phyloP scores from a whole-genome alignment of 2,113 vertebrate species.

The Sander lucioperca region DNA sequence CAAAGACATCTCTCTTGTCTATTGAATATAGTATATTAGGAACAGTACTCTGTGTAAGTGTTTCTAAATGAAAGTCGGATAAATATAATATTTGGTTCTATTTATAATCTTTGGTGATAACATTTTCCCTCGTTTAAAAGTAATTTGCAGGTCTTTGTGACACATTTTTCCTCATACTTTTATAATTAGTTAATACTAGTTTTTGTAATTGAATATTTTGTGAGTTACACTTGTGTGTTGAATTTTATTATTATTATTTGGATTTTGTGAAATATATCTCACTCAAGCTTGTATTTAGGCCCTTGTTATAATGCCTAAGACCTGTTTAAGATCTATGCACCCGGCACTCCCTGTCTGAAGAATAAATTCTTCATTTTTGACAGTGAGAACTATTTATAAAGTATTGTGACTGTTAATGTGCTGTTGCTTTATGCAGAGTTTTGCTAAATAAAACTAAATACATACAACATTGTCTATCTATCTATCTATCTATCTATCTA shows the following conservation, averaged over 20 bases:
- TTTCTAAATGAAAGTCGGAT: neutral
- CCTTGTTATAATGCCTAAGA: neutral
- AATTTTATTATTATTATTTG: slow-evolving; percentile 11
- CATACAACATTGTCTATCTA: too few relatives aligned
- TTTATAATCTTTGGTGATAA: slow-evolving; percentile 8
- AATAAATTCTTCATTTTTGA: neutral
- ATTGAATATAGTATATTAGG: neutral
- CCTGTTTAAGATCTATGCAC: slow-evolving; percentile 38
- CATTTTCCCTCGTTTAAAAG: slow-evolving; percentile 16
- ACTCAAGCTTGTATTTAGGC: slow-evolving; percentile 33
- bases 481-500: too few relatives aligned
- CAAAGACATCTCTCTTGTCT: neutral
- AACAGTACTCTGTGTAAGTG: slow-evolving; percentile 4
- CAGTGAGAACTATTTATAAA: slow-evolving; percentile 1
- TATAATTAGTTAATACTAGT: slow-evolving; percentile 21
- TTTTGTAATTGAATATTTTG: slow-evolving; percentile 52
- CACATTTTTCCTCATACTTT: neutral
- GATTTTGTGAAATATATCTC: slow-evolving; percentile 22
- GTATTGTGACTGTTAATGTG: slow-evolving; percentile 29
- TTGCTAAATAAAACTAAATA: neutral
- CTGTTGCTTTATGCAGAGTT: slow-evolving; percentile 14
- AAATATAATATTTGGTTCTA: slow-evolving; percentile 28
- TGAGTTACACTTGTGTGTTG: slow-evolving; percentile 26
- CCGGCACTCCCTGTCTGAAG: slow-evolving; percentile 2
- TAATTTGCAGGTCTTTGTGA: neutral